Conservation (phyloP, 2,888 invertebrate genomes). For the Perithous albicinctus region DNA sequence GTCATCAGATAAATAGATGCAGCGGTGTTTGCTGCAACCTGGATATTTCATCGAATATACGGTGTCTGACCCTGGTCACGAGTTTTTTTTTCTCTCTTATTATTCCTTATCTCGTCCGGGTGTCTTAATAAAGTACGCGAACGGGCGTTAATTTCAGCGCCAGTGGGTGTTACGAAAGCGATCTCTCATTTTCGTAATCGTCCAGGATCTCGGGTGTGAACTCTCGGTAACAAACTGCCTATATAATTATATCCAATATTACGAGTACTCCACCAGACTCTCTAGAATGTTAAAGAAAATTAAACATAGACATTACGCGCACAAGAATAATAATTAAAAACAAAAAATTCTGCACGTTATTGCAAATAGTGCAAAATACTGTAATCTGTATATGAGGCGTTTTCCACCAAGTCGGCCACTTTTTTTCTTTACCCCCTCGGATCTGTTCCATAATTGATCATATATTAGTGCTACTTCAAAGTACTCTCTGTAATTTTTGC, state of each 20-base stretch:
- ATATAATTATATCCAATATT: conserved; percentile 35
- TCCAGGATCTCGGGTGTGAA: conserved; percentile 50
- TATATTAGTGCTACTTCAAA: too few species aligned
- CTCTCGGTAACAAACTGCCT: conserved; percentile 30
- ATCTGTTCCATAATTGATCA: too few species aligned
- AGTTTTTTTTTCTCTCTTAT: conserved; percentile 44
- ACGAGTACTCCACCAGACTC: not conserved
- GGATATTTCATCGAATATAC: conserved; percentile 59
- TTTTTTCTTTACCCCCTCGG: too few species aligned
- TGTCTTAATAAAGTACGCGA: conserved; percentile 71
- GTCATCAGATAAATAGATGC: conserved; percentile 11
- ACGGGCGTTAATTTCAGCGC: conserved; percentile 74
- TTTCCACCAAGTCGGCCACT: too few species aligned
- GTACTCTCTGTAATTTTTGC: too few species aligned
- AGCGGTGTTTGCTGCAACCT: not conserved
- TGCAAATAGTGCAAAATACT: not conserved
- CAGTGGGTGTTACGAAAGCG: conserved; percentile 72
- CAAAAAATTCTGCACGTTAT: not conserved
- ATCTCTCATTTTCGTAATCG: conserved; percentile 74
- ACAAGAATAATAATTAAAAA: not conserved
- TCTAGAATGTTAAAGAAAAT: not conserved
- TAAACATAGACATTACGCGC: not conserved
- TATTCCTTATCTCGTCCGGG: conserved; percentile 69
- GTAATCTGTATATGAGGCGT: not conserved
- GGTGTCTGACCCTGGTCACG: not conserved